phyloP scores from a whole-genome alignment of 92 coral and sea anemone species.

The Zoanthus gigantus region DNA sequence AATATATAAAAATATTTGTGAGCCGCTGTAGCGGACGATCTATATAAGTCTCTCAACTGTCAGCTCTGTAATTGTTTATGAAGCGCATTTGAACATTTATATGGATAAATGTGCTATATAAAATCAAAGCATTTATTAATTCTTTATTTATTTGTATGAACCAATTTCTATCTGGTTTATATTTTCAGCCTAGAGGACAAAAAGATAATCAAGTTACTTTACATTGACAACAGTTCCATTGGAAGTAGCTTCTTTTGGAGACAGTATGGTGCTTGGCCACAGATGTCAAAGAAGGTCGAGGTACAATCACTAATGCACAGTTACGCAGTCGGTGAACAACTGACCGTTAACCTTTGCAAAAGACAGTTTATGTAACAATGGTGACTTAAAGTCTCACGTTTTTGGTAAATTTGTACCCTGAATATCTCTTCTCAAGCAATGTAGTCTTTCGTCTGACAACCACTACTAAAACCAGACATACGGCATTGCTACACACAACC shows the following conservation, averaged over 20 bases:
- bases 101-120: too few relatives aligned
- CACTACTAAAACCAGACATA: too few relatives aligned
- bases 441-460: not conserved
- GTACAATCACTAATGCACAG: not conserved
- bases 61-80: too few relatives aligned
- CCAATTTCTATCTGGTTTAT: not conserved
- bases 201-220: not conserved
- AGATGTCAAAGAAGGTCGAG: not conserved
- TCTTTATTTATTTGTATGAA: not conserved
- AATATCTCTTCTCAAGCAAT: not conserved
- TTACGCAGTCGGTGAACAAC: too few relatives aligned
- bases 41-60: too few relatives aligned
- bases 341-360: too few relatives aligned
- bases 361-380: not conserved
- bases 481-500: too few relatives aligned
- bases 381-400: not conserved
- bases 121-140: too few relatives aligned
- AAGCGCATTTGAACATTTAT: too few relatives aligned
- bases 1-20: too few relatives aligned
- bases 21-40: too few relatives aligned
- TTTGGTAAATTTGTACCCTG: not conserved
- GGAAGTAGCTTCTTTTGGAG: not conserved
- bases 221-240: not conserved
- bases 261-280: not conserved
- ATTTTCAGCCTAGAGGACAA: slow-evolving; percentile 39